Evolutionary conservation across 35 echinoderm and acorn worm genomes (phyloP), one percentile per base, ranked within the genome.

Genomic region (Amphiura filiformis): DNA sequence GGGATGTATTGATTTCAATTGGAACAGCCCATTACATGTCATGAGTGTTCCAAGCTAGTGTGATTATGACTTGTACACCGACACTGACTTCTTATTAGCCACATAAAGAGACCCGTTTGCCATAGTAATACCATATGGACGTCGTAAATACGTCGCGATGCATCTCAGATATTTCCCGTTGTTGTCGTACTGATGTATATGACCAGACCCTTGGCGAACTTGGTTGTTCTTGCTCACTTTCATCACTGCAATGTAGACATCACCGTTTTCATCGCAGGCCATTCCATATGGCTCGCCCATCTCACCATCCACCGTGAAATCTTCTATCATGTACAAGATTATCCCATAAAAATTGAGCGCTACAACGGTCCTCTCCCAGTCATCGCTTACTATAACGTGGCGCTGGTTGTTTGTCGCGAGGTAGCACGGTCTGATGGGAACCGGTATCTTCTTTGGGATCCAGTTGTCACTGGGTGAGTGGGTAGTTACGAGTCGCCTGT

Each of bases 131-230:
- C 81, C 81, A 26, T 0, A 1, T 57, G 81, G 81, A 0, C 0
- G 0, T 1, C 34, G 0, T 34, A 83, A 47, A 83, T 47, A 39
- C 31, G 41, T 39, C 40, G 40, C 41, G 15, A 83, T 39, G 34
- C 81, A 83, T 22, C 18, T 32, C 26, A 83, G 1, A 47, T 47
- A 83, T 11, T 0, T 56, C 26, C 81, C 81, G 34, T 83, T 47
- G 14, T 32, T 26, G 34, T 61, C 81, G 52, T 83, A 83, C 22
- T 47, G 81, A 32, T 83, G 81, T 17, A 83, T 56, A 32, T 83
- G 81, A 49, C 81, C 81, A 32, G 44, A 44, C 22, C 41, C 38
- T 12, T 14, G 38, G 0, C 34, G n/a, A n/a, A n/a, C n/a, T n/a
- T n/a, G n/a, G n/a, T n/a, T 47, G 34, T 2, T 31, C 26, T 47